Conservation (phyloP, 1,140 invertebrate species). For the Scaptomyza hsui region DNA sequence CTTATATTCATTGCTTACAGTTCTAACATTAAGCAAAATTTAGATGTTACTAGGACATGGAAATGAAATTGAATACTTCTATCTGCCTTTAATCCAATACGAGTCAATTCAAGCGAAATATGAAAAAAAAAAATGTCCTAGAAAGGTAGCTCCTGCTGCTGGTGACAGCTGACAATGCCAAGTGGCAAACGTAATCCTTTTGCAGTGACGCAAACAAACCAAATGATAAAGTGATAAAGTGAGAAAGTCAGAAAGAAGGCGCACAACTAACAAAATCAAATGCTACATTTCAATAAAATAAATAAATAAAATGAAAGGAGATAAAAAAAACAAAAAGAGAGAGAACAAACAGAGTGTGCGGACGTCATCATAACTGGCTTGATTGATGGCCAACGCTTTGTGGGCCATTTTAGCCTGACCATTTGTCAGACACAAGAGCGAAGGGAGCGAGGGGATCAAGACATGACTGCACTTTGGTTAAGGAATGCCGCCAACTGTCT, state of each 20-base stretch:
- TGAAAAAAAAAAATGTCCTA: too few relatives aligned
- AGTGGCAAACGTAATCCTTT: slow-evolving; percentile 30
- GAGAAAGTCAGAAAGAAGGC: too few relatives aligned
- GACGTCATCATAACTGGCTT: slow-evolving; percentile 73
- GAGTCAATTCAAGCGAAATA: background rate
- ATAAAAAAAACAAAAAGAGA: slow-evolving; percentile 32
- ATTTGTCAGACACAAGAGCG: slow-evolving; percentile 55
- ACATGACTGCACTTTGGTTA: slow-evolving; percentile 65
- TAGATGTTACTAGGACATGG: too few relatives aligned
- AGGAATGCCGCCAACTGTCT: slow-evolving; percentile 56
- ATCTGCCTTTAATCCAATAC: background rate
- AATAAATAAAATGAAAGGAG: slow-evolving; percentile 19
- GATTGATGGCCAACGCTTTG: slow-evolving; percentile 73
- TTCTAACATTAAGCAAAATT: too few relatives aligned
- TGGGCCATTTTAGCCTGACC: slow-evolving; percentile 59
- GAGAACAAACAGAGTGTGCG: slow-evolving; percentile 51
- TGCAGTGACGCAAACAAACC: slow-evolving; percentile 23
- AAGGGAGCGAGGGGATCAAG: background rate
- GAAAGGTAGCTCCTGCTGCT: background rate
- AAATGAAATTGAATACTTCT: background rate
- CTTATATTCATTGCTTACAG: background rate
- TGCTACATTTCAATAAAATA: slow-evolving; percentile 56
- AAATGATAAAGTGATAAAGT: too few relatives aligned
- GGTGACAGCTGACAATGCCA: slow-evolving; percentile 59
- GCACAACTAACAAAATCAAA: slow-evolving; percentile 54